Conservation (phyloP, 1,140 invertebrate species). For the Physella acuta region DNA sequence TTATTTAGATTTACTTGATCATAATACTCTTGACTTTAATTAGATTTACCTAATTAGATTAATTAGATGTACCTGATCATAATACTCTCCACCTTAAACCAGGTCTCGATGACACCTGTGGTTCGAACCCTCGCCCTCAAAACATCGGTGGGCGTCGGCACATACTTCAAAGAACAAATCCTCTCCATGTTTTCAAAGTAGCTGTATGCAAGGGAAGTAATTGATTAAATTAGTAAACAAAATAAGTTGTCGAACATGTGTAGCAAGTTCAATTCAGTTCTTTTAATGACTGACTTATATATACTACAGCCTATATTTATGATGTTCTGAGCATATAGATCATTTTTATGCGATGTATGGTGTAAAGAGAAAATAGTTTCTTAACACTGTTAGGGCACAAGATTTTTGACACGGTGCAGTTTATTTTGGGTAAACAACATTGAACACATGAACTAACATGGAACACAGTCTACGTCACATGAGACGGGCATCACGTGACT, state of each 20-base stretch:
- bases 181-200: slow-evolving; percentile 73
- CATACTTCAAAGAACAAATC: slow-evolving; percentile 63
- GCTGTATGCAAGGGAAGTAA: slow-evolving; percentile 56
- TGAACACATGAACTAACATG: no score
- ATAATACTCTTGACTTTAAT: slow-evolving; percentile 57
- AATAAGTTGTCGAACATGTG: no score
- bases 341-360: no score
- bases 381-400: no score
- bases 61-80: slow-evolving; percentile 66
- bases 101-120: slow-evolving; percentile 57
- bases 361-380: no score
- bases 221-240: background rate
- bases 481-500: slow-evolving; percentile 37
- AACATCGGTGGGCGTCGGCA: slow-evolving; percentile 52
- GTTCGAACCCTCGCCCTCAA: slow-evolving; percentile 56
- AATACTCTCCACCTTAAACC: slow-evolving; percentile 51
- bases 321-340: no score
- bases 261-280: no score
- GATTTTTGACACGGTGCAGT: no score
- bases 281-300: no score
- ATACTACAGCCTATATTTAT: no score
- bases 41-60: no score
- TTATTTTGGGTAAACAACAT: background rate
- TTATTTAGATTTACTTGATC: no score
- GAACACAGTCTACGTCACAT: background rate